phyloP scores from a whole-genome alignment of 2,797 vertebrate genomes.

The Rallus crepitans region DNA sequence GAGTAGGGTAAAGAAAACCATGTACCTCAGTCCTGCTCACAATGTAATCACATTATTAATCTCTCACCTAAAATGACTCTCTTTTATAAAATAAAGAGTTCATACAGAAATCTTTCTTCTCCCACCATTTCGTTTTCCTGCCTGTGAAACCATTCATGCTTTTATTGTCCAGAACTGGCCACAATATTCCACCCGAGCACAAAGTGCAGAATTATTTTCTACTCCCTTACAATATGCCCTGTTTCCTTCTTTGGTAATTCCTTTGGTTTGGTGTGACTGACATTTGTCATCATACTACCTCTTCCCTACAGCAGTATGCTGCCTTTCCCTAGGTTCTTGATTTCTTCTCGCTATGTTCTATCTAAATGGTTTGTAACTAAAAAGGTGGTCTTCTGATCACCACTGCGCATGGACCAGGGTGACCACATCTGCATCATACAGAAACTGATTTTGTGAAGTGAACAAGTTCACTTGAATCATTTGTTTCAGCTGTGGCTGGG shows the following conservation, averaged over 20 bases:
- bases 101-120: neutral
- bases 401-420: rapidly evolving
- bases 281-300: neutral
- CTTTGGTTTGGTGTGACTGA: neutral
- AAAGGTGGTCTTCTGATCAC: neutral
- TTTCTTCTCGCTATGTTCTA: neutral
- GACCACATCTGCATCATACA: neutral
- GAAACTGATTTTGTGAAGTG: neutral
- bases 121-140: neutral
- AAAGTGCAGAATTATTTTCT: slow-evolving; percentile 11
- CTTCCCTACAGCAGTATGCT: neutral
- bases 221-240: neutral
- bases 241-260: neutral
- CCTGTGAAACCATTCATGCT: neutral
- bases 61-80: neutral
- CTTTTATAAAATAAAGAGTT: neutral
- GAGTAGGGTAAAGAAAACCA: neutral
- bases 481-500: neutral
- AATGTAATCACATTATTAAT: neutral
- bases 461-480: neutral
- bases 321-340: neutral
- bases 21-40: neutral
- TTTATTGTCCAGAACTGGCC: neutral
- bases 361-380: neutral
- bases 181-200: neutral